Percentiles rank a stretch among this genome's conserved stretches.
These are phyloP conservation scores for Octomys mimax DNA, from an alignment of 2,797 vertebrate species.

Conservation along the genomic window DNA sequence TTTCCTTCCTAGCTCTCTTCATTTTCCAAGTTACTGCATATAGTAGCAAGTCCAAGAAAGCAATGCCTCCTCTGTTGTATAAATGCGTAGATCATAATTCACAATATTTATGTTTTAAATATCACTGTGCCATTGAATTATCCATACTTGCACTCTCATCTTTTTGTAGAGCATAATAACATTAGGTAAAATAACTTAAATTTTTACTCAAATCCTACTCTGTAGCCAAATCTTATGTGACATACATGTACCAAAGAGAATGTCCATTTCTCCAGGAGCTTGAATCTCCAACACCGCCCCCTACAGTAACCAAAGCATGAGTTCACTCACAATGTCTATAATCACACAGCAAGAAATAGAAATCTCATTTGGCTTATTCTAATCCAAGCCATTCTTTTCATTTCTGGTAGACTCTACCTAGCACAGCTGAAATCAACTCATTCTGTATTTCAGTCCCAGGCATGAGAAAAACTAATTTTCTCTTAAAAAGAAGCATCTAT, in stretches of 20 bases:
- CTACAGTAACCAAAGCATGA: background rate
- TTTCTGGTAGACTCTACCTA: background rate
- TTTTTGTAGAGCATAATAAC: background rate
- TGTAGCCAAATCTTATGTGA: background rate
- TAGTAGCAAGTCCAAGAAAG: background rate
- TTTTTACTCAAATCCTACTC: background rate
- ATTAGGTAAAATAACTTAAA: background rate
- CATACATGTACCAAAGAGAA: background rate
- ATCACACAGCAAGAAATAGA: background rate
- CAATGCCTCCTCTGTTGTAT: background rate
- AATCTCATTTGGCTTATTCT: background rate
- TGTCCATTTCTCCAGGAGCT: background rate
- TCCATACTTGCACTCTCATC: background rate
- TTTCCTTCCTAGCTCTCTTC: background rate
- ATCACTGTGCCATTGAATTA: background rate
- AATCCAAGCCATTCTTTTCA: background rate
- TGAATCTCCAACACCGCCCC: background rate
- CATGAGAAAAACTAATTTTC: background rate
- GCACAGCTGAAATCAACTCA: background rate
- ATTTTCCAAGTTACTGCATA: background rate
- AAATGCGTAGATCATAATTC: background rate
- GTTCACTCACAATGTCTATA: background rate
- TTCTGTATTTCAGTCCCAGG: background rate
- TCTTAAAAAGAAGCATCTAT: background rate
- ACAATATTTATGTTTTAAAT: background rate